These are phyloP conservation scores for Hestina assimilis DNA, from an alignment of 1,140 invertebrate species.

Conservation along the genomic window DNA sequence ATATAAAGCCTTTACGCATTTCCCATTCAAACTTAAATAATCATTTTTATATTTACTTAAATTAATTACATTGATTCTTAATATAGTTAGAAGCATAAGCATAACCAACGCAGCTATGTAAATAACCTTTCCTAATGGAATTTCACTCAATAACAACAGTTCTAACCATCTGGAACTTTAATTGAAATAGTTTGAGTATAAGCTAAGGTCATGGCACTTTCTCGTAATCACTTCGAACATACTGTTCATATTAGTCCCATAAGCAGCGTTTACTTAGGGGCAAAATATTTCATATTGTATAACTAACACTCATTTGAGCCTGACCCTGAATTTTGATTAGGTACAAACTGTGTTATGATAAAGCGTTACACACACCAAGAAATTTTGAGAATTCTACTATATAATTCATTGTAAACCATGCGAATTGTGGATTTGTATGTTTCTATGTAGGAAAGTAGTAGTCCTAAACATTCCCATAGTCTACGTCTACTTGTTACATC, in stretches of 20 bases:
- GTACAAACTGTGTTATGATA: background rate
- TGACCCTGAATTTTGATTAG: background rate
- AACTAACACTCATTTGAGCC: background rate
- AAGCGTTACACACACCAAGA: background rate
- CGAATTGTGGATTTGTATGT: no score
- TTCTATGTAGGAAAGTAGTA: no score
- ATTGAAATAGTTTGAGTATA: slow-evolving; percentile 12
- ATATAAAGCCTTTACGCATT: no score
- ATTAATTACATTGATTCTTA: no score
- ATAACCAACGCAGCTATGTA: no score
- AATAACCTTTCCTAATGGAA: slow-evolving; percentile 11
- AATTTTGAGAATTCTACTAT: no score
- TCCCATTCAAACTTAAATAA: no score
- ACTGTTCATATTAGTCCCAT: background rate
- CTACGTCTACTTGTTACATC: no score
- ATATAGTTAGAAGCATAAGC: no score
- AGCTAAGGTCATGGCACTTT: slow-evolving; percentile 3
- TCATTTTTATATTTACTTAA: no score
- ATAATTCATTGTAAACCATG: no score
- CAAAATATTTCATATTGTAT: background rate
- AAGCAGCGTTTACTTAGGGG: background rate
- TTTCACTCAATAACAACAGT: slow-evolving; percentile 10
- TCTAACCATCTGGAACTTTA: slow-evolving; percentile 15
- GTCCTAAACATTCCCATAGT: no score
- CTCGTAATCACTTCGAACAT: background rate